Percentiles rank a stretch among this genome's conserved stretches.
These are phyloP conservation scores for Heliconius congener DNA, from an alignment of 1,140 invertebrate genomes.

Conservation along the genomic window DNA sequence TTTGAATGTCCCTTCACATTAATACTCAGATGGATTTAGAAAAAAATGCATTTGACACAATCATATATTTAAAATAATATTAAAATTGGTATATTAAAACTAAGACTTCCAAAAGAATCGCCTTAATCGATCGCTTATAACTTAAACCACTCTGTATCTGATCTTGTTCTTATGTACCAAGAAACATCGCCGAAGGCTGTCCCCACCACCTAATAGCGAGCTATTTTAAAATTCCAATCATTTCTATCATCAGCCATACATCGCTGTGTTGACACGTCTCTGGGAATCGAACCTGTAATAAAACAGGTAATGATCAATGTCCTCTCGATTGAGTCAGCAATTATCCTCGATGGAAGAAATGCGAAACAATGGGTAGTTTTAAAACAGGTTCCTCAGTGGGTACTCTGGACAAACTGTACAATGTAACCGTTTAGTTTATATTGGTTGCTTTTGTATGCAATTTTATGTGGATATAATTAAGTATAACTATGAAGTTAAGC, in stretches of 20 bases:
- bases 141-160: conserved; percentile 15
- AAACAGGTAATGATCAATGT: conserved; percentile 23
- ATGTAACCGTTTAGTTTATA: conserved; percentile 10
- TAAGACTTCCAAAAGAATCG: neutral
- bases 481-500: too few species aligned
- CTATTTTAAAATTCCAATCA: conserved; percentile 34
- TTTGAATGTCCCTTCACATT: too few species aligned
- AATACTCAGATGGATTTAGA: too few species aligned
- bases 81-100: neutral
- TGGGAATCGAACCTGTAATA: conserved; percentile 1
- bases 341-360: conserved; percentile 19
- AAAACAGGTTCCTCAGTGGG: conserved; percentile 13
- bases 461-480: neutral
- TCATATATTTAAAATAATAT: too few species aligned
- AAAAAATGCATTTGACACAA: too few species aligned
- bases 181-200: conserved; percentile 30
- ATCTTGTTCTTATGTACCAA: conserved; percentile 27
- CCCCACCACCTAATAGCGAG: conserved; percentile 27
- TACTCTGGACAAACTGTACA: neutral
- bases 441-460: neutral
- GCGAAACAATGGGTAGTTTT: conserved; percentile 26
- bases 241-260: conserved; percentile 25
- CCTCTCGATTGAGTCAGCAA: conserved; percentile 14
- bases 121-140: neutral
- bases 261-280: neutral